Evolutionary conservation across 2,797 vertebrate genomes (phyloP), one percentile per base, ranked within the genome.

Genomic region (Darevskia mixta): DNA sequence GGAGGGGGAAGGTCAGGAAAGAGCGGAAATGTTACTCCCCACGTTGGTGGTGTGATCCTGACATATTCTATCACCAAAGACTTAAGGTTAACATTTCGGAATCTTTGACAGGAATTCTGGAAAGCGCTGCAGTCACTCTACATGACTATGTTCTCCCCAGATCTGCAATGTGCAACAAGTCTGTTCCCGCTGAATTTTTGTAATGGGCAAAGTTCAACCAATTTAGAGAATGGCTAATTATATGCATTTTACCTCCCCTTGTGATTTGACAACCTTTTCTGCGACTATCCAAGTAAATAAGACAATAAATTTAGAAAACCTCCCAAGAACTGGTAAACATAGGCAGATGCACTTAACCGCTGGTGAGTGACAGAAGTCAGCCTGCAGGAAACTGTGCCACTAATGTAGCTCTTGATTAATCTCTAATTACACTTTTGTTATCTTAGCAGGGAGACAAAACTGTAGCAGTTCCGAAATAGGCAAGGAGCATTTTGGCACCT

Each of bases 391-490:
- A 96, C 96, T 89, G 93, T 94, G 92, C 94, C 95, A 95, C 97
- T 98, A 97, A 98, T 97, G 97, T 95, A 97, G 95, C 97, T 97
- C 96, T 96, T 97, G 98, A 98, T 98, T 98, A 98, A 98, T 97
- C 97, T 98, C 97, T 98, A 98, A 98, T 98, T 98, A 98, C 97
- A 98, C 97, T 98, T 97, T 98, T 97, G 97, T 98, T 96, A 97
- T 98, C 97, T 97, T 98, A 97, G 97, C 96, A 95, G 97, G 98
- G 97, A 98, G 97, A 97, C 96, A 98, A 97, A 98, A 97, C 97
- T 98, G 95, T 97, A 97, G 97, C 97, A 96, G 97, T 97, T 97
- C 95, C 96, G 96, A 97, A 98, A 98, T 97, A 97, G 97, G 95
- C 95, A 95, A 94, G 95, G 96, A 94, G 96, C 96, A 96, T 98